Evolutionary conservation across 2,797 vertebrate species (phyloP).

Genomic region (Clarias fuscus): DNA sequence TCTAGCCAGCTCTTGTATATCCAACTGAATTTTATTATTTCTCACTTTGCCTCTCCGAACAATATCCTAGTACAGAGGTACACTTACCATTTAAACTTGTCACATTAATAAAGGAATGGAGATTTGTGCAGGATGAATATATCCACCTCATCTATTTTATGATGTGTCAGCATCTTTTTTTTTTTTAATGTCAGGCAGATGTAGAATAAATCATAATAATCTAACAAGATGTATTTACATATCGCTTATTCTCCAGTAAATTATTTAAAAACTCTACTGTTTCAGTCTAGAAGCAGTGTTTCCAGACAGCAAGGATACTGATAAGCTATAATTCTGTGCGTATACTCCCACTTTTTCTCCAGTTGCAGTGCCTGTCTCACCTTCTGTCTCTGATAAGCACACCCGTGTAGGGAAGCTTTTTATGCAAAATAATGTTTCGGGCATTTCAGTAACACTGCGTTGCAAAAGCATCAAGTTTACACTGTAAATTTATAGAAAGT

Average conservation of each 20-base stretch:
- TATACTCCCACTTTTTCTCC: constrained; percentile 22
- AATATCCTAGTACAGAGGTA: not conserved
- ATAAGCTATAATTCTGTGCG: constrained; percentile 33
- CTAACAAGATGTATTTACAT: constrained; percentile 29
- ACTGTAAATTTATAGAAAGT: not conserved
- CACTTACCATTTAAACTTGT: not conserved
- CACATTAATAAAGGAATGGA: not conserved
- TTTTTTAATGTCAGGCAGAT: constrained; percentile 4
- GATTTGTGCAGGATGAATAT: not conserved
- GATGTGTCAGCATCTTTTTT: not conserved
- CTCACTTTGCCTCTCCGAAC: not conserved
- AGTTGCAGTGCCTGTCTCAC: not conserved
- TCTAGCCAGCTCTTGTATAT: not conserved
- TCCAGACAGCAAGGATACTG: constrained; percentile 41
- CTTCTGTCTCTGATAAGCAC: not conserved
- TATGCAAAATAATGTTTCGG: not conserved
- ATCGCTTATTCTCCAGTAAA: constrained; percentile 36
- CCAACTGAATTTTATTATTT: not conserved
- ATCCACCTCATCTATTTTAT: not conserved
- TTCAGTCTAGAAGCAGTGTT: constrained; percentile 28
- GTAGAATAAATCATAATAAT: constrained; percentile 44
- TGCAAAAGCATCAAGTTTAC: not conserved
- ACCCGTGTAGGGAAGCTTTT: not conserved
- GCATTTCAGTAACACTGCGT: not conserved
- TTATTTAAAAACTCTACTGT: constrained; percentile 30